A percentile compares a stretch with the other conserved stretches of the same genome.
Conservation (phyloP, 37 sponge, comb jelly and placozoan genomes). For the Lycopodina hypogea region DNA sequence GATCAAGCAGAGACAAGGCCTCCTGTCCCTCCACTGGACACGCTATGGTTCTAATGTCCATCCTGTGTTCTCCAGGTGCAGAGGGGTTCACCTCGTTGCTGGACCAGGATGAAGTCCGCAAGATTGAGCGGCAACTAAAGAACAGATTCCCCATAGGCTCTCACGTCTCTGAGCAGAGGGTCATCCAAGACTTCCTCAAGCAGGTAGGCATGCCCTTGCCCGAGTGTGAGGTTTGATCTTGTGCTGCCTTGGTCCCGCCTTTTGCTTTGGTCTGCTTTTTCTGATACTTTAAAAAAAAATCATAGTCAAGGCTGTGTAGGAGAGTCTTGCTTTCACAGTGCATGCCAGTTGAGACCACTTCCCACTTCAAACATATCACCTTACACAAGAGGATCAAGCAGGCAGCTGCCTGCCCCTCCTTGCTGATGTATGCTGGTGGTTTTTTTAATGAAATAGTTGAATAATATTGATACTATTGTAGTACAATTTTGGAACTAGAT, state of each 20-base stretch:
- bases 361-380: no score
- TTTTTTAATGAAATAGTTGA: no score
- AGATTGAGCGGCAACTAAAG: slow-evolving; percentile 92
- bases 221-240: background rate
- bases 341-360: background rate
- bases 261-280: background rate
- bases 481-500: no score
- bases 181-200: slow-evolving; percentile 92
- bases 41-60: no score
- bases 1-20: no score
- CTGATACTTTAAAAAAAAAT: background rate
- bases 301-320: no score
- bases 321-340: no score
- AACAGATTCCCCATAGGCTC: slow-evolving; percentile 96
- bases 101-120: slow-evolving; percentile 92
- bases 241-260: background rate
- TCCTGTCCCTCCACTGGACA: no score
- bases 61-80: slow-evolving; percentile 53
- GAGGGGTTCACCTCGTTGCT: slow-evolving; percentile 90
- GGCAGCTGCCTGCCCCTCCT: no score
- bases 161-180: slow-evolving; percentile 96
- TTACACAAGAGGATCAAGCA: no score
- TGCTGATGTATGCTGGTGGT: no score
- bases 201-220: slow-evolving; percentile 56
- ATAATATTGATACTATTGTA: no score